Evolutionary conservation across 2,888 invertebrate species (phyloP).

Genomic region (Harpalus rufipes): DNA sequence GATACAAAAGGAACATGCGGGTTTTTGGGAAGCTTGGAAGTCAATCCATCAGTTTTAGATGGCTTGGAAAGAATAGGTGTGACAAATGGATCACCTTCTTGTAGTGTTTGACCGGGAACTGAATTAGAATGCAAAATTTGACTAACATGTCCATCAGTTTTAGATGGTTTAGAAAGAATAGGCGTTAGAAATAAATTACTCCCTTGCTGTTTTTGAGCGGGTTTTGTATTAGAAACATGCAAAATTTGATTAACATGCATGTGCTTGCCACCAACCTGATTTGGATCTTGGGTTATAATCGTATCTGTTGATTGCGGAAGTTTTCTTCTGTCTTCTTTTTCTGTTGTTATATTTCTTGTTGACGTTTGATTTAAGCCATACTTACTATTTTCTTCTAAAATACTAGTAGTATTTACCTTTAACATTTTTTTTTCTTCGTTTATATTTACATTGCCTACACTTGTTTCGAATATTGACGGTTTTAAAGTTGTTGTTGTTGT

Average conservation of each 20-base stretch:
- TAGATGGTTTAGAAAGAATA: constrained; percentile 9
- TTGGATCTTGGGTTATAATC: constrained; percentile 1
- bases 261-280: background rate
- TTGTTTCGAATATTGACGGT: too few relatives aligned
- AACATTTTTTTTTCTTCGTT: background rate
- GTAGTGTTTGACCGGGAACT: constrained; percentile 11
- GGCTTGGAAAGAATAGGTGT: background rate
- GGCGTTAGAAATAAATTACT: background rate
- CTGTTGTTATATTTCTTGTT: background rate
- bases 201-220: constrained; percentile 30
- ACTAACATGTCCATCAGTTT: too few relatives aligned
- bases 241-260: background rate
- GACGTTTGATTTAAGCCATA: background rate
- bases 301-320: background rate
- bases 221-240: background rate
- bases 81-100: background rate
- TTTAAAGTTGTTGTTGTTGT: constrained; percentile 38
- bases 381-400: background rate
- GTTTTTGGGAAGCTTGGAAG: constrained; percentile 1
- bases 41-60: background rate
- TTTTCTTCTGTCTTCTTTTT: background rate
- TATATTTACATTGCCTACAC: background rate
- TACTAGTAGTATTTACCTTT: background rate
- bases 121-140: too few relatives aligned
- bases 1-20: background rate